Base-by-base conservation (phyloP, 2,888 invertebrate genomes). In the Boloria selene region DNA sequence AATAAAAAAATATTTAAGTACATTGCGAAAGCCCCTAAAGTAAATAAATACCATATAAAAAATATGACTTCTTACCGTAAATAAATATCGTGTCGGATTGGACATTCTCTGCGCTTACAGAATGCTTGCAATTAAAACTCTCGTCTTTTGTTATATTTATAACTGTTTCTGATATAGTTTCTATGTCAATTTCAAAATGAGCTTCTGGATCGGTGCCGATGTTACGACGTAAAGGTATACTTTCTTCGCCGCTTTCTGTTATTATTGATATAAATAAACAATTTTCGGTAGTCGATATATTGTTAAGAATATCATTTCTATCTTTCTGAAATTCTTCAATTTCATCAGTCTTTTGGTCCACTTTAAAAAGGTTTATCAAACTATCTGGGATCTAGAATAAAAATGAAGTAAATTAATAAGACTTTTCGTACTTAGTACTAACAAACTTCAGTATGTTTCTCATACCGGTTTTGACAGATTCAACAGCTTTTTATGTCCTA, bases 51-150 rank as follows among this genome's bases (percentile, higher is more conserved):
- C 10, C 10, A 38, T 38, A 10, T 10, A 38, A 38, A 7, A 38
- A 6, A 38, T 7, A 31, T 31, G 1, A 31, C 7, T 58, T 44
- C 60, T 55, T 82, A 90, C 91, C 91, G 64, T 84, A 81, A 67
- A 89, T 77, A 77, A 90, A 90, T 76, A 90, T 84, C 42, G 83
- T 82, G 71, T 86, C 79, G 0, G 86, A 83, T 49, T 79, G 72
- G 44, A 78, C 72, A 72, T 81, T 79, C 71, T 82, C 83, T 17
- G 73, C 72, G 26, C 76, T 74, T n/a, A 74, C 69, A 67, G 77
- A 70, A 61, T 74, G 71, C 59, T 78, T 78, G 47, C 76, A 76
- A 66, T 71, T 75, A 60, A 77, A 71, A 60, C 77, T 79, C 38
- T 78, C 72, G 26, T 82, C 79, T 69, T 80, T 78, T 54, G 80